Evolutionary conservation across 1,140 invertebrate species (phyloP), one percentile per base, ranked within the genome.

Genomic region (Drosophila kurseongensis): DNA sequence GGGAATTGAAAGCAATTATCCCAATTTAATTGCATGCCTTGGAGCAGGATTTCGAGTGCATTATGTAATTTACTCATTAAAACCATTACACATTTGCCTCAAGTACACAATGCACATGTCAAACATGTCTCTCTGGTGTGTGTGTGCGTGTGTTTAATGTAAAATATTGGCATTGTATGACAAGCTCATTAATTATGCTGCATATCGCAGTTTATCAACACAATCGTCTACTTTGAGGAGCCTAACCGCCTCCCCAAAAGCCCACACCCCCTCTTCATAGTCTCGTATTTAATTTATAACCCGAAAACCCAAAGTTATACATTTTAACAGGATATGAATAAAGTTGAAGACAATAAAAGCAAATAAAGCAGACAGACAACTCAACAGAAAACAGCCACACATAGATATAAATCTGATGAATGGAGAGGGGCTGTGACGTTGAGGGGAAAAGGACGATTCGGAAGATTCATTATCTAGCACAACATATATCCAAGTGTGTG

Each of bases 321-420:
- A 89, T 89, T 89, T 89, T 84, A 89, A 84, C 84, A 89, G 84
- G 84, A 89, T 89, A 89, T 89, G 84, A 89, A 89, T 89, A 89
- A 89, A 89, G 84, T 89, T 89, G 77, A 89, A 90, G 84, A 89
- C 85, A 89, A 89, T 84, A 80, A 89, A 89, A 80, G 85, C 84
- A 89, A 89, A 89, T 89, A 89, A 80, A 66, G 74, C 79, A 88
- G 84, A 74, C 84, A 80, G 71, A 63, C 66, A 82, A 48, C 63
- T 72, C 66, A 62, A 68, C 74, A 75, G 56, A 45, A 45, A 40
- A 51, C 55, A 36, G 40, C 47, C 16, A 36, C 16, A 51, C 47
- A 14, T 9, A 59, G 56, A 78, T 50, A 61, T 38, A 44, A 23
- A 36, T 47, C 62, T 47, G 59, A 29, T 29, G 59, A 32, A 38